phyloP scores from a whole-genome alignment of 2,797 vertebrate genomes.

The Otolemur crassicaudatus region DNA sequence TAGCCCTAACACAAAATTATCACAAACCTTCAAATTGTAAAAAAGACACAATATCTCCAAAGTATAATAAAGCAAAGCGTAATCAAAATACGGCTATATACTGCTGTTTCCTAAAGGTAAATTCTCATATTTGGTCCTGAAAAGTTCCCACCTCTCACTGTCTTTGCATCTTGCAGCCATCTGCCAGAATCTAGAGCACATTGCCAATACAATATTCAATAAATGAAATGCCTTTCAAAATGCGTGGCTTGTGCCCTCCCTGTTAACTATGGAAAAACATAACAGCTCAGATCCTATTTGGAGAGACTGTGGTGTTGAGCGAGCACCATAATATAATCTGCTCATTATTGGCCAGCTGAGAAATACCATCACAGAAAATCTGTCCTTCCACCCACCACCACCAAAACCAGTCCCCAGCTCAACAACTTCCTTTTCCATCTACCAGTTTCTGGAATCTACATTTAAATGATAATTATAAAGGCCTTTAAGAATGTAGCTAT shows the following conservation, averaged over 20 bases:
- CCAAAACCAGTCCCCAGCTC: background rate
- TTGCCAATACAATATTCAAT: background rate
- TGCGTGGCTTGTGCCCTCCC: background rate
- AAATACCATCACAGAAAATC: background rate
- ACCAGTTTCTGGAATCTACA: background rate
- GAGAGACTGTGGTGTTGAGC: background rate
- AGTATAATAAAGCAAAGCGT: background rate
- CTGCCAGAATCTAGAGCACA: background rate
- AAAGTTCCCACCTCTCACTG: background rate
- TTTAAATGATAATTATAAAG: background rate
- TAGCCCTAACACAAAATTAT: background rate
- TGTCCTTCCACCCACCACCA: background rate
- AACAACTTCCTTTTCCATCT: background rate
- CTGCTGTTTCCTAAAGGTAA: background rate
- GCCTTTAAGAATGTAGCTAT: background rate
- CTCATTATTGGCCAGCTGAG: background rate
- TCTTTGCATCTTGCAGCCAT: background rate
- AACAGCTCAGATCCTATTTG: background rate
- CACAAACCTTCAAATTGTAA: background rate
- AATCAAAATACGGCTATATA: background rate
- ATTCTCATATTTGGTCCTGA: background rate
- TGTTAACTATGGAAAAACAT: background rate
- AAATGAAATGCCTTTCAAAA: conserved; percentile 1
- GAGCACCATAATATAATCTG: too few relatives aligned
- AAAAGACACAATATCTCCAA: background rate